Evolutionary conservation across 53 echinoderm and acorn worm species (phyloP).

Genomic region (Actinopyga echinites): DNA sequence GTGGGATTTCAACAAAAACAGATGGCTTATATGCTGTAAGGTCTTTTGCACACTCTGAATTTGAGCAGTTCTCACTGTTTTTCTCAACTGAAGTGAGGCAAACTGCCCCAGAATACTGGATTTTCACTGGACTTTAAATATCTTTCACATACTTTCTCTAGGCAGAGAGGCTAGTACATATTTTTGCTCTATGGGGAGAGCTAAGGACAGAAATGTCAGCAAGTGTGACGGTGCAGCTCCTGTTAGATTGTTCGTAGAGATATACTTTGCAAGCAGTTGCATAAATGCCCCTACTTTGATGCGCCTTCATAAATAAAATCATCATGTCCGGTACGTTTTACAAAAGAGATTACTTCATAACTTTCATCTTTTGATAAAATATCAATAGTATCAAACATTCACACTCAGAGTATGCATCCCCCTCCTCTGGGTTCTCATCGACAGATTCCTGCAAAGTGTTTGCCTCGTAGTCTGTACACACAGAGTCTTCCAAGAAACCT

Average conservation of each 20-base stretch:
- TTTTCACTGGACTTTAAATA: background rate
- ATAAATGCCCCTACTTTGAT: background rate
- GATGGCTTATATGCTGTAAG: background rate
- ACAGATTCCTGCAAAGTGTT: background rate
- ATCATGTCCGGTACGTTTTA: background rate
- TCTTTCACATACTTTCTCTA: background rate
- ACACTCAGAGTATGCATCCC: background rate
- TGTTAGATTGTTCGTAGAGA: background rate
- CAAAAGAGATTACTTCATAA: background rate
- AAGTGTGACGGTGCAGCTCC: background rate
- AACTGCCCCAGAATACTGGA: background rate
- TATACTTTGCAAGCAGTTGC: background rate
- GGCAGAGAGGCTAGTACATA: background rate
- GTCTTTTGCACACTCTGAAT: background rate
- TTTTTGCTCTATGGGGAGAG: background rate
- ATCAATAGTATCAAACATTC: background rate
- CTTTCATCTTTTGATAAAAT: background rate
- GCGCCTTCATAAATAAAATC: background rate
- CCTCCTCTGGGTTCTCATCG: background rate
- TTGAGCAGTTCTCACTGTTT: background rate
- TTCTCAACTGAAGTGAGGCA: background rate
- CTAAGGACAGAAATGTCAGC: background rate
- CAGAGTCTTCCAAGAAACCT: background rate
- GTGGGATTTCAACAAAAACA: background rate
- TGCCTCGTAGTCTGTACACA: background rate